Base-by-base conservation (phyloP, 2,888 invertebrate genomes). In the Thyatira batis region DNA sequence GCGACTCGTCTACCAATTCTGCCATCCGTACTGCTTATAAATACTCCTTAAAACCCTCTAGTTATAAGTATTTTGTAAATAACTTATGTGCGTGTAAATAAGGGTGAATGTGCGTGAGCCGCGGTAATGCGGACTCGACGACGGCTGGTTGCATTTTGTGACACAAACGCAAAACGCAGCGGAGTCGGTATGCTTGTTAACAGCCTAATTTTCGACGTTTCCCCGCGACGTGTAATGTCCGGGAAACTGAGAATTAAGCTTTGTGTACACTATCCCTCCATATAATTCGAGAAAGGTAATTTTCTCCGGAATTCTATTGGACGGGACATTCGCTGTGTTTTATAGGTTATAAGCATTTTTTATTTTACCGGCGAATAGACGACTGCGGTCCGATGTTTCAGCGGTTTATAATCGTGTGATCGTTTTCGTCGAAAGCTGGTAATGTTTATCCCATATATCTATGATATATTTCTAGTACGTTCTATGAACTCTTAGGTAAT, bases 1-100 rank as follows among this genome's bases (percentile, higher is more conserved):
- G 91, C 94, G 99, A 82, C 94, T 99, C 73, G 99, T 99, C 61
- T 99, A 99, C 92, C 99, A 99, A 92, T 99, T 99, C 92, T 99
- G 98, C 85, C 97, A 97, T 85, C 98, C 98, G 17, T 98, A 98
- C 89, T 95, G 95, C 81, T 94, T 97, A 84, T 97, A 95, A 94
- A 80, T 69, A 70, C 68, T 74, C 65, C 55, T 50, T 52, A 60
- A 51, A 54, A n/a, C n/a, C n/a, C n/a, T 54, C 55, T 80, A 78
- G 68, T 54, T 59, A 51, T 51, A 76, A 76, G 70, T 65, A 64
- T 78, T 70, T 65, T 72, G 77, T 84, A 82, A 75, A 81, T 82
- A 79, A 70, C 71, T 73, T 72, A 72, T 71, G 72, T 8, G 61
- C 49, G 61, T 84, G 82, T 86, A 84, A 73, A 83, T 84, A 81